These are phyloP conservation scores for Myotis yumanensis DNA, from an alignment of 2,113 vertebrate genomes.

Conservation along the genomic window DNA sequence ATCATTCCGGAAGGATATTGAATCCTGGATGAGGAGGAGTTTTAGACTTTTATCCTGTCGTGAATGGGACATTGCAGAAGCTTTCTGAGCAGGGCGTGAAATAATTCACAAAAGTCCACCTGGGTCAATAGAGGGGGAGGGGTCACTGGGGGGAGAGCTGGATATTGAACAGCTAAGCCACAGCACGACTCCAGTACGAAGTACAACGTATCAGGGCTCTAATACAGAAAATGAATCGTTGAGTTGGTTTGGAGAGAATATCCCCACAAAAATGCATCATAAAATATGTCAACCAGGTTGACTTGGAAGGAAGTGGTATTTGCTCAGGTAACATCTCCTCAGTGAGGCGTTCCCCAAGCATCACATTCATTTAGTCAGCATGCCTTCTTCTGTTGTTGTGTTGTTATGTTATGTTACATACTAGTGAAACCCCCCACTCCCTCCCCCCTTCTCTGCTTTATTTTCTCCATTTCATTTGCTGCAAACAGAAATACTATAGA, in stretches of 20 bases:
- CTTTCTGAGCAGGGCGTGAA: background rate
- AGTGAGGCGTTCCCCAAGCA: background rate
- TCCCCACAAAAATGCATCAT: constrained; percentile 1
- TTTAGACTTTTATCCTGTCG: background rate
- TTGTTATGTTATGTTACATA: background rate
- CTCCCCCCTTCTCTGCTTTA: background rate
- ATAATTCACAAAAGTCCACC: background rate
- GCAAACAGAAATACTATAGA: background rate
- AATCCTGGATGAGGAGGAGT: background rate
- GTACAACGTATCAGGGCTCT: background rate
- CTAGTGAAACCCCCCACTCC: background rate
- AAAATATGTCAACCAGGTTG: constrained; percentile 19
- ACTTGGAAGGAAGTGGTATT: constrained; percentile 5
- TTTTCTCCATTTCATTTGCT: background rate
- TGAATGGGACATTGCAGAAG: background rate
- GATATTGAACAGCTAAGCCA: background rate
- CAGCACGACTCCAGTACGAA: background rate
- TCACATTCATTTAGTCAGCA: background rate
- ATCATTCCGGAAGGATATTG: background rate
- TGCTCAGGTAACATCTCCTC: constrained; percentile 1
- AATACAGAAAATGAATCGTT: constrained; percentile 8
- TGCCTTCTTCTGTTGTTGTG: background rate
- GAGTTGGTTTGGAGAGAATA: constrained; percentile 29
- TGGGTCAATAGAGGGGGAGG: background rate
- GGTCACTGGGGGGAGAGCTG: background rate